Percentiles rank a stretch among this genome's conserved stretches.
phyloP scores from a whole-genome alignment of 2,888 invertebrate species.

The Dolichopus griseipennis region DNA sequence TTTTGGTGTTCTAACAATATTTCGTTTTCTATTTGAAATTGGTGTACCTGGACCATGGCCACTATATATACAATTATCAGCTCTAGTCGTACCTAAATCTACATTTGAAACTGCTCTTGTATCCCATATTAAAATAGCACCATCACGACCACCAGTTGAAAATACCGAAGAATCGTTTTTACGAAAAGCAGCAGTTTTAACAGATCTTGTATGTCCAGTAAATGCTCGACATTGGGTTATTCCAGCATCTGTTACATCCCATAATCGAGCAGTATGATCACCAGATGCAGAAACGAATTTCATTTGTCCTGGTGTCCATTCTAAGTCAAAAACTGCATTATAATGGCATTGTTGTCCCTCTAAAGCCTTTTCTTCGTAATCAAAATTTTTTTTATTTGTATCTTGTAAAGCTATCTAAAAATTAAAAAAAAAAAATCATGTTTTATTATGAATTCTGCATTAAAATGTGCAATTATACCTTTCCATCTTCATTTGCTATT shows the following conservation, averaged over 20 bases:
- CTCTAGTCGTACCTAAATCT: slow-evolving; percentile 45
- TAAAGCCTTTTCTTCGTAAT: slow-evolving; percentile 41
- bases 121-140: slow-evolving; percentile 81
- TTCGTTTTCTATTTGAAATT: slow-evolving; percentile 45
- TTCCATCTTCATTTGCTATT: slow-evolving; percentile 80
- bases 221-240: slow-evolving; percentile 51
- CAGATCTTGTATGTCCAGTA: slow-evolving; percentile 67
- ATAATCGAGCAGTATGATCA: slow-evolving; percentile 72
- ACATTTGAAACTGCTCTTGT: slow-evolving; percentile 48
- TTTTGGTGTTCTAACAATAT: slow-evolving; percentile 41
- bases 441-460: neutral
- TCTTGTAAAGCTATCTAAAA: slow-evolving; percentile 44
- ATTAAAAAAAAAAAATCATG: neutral
- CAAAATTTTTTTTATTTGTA: slow-evolving; percentile 40
- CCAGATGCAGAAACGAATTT: slow-evolving; percentile 77
- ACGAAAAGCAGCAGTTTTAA: slow-evolving; percentile 71
- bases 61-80: slow-evolving; percentile 60
- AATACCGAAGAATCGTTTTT: slow-evolving; percentile 64
- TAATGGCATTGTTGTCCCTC: slow-evolving; percentile 58
- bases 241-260: slow-evolving; percentile 56
- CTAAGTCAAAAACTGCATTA: slow-evolving; percentile 84
- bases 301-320: slow-evolving; percentile 71
- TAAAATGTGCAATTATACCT: slow-evolving; percentile 40
- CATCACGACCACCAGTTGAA: slow-evolving; percentile 82
- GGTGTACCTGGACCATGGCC: slow-evolving; percentile 46